Percentiles rank a stretch among this genome's conserved stretches.
phyloP scores from a whole-genome alignment of 1,140 invertebrate species.

The Arctopsyche grandis region DNA sequence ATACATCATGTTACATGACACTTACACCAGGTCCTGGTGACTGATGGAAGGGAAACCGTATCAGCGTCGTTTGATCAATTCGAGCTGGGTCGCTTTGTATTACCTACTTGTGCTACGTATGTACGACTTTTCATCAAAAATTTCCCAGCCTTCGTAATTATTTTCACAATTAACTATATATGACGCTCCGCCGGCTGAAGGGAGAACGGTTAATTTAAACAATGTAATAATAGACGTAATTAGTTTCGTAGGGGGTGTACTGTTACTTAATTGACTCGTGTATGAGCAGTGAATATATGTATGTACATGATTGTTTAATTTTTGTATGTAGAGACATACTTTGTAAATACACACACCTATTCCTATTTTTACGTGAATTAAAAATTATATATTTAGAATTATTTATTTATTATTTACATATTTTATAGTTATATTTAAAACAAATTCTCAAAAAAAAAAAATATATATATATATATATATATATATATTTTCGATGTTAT shows the following conservation, averaged over 20 bases:
- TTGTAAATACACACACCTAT: no score
- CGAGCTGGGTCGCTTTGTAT: constrained; percentile 7
- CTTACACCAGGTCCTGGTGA: constrained; percentile 39
- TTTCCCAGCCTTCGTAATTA: constrained; percentile 14
- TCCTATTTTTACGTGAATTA: no score
- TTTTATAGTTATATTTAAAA: no score
- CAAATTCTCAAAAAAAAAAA: no score
- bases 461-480: no score
- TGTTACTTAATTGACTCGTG: constrained; percentile 8
- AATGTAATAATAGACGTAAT: constrained; percentile 24
- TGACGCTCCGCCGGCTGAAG: background rate
- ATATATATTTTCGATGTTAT: no score
- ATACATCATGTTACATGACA: constrained; percentile 52
- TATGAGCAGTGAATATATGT: background rate
- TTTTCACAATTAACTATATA: constrained; percentile 12
- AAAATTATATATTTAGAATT: no score
- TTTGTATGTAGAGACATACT: no score
- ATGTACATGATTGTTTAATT: background rate
- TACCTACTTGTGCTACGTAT: background rate
- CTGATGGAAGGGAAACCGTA: constrained; percentile 37
- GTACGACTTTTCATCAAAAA: constrained; percentile 15
- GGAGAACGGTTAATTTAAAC: constrained; percentile 2
- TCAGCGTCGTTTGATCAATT: constrained; percentile 38
- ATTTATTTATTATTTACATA: no score
- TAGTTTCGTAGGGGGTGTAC: background rate